Conservation (phyloP, 2,113 vertebrate genomes). For the Brachypteracias leptosomus region DNA sequence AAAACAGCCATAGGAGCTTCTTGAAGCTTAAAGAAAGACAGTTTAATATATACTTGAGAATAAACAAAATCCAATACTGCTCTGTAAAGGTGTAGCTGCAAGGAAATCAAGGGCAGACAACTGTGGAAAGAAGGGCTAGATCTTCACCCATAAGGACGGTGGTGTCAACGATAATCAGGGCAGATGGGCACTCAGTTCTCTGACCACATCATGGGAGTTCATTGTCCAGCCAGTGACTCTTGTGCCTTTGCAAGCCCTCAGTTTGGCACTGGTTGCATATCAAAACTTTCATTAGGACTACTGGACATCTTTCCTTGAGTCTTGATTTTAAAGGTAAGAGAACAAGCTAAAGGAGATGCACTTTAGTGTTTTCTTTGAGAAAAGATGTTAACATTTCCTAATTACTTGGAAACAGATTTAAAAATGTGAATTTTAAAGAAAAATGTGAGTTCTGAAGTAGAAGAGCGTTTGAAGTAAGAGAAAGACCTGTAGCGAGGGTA, state of each 20-base stretch:
- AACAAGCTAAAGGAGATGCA: background rate
- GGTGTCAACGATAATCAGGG: background rate
- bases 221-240: background rate
- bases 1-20: background rate
- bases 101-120: background rate
- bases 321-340: background rate
- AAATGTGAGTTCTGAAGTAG: background rate
- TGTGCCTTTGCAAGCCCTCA: background rate
- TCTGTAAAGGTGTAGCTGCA: background rate
- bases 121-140: background rate
- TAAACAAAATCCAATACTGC: background rate
- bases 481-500: background rate
- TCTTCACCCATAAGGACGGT: background rate
- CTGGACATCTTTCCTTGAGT: background rate
- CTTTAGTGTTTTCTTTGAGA: background rate
- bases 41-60: background rate
- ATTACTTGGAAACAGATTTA: background rate
- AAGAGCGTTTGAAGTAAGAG: background rate
- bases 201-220: background rate
- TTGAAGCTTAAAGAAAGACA: background rate
- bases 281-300: background rate
- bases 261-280: background rate
- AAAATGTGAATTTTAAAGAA: background rate
- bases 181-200: background rate
- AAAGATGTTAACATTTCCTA: background rate